Base-by-base conservation (phyloP, 2,797 vertebrate species). In the Natrix natrix region DNA sequence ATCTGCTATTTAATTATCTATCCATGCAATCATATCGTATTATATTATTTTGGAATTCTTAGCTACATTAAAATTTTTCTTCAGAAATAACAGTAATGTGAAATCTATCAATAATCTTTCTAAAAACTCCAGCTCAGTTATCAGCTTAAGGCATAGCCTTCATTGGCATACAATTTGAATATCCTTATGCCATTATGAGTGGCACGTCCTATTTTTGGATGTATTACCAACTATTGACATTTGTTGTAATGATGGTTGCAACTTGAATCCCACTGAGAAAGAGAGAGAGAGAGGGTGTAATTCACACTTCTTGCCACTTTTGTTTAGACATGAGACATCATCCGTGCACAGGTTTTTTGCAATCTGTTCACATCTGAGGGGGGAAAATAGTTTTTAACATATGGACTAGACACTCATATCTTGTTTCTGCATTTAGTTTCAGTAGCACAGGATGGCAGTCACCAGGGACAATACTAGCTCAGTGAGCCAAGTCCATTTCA, bases 401-500 rank as follows among this genome's bases (percentile, higher is more conserved):
- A 78, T 24, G 87, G 95, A 63, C 78, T 61, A 93, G 95, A 78
- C 91, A 63, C 48, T 55, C 43, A 61, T 59, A 88, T 88, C 83
- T 78, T 88, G 13, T 14, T 91, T 88, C 83, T 61, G 16, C 32
- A 28, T 61, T 88, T 88, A 14, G 61, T 8, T 88, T 83, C 55
- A 7, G 16, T 48, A 88, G 22, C 66, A 83, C 16, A 91, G 90
- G 48, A 63, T 54, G 20, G 28, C 37, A 89, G 89, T 69, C 91
- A 88, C 11, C 4, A 54, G 89, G 55, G 56, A 78, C 10, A 92
- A 43, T 55, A 56, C 12, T 48, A 59, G 24, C 5, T 78, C 57
- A 13, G 74, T 91, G 86, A n/a, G 28, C 61, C 92, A 69, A 95
- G 94, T 87, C 86, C 48, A 74, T 93, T 95, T 94, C 56, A 86